Evolutionary conservation across 2,888 invertebrate species (phyloP).

Genomic region (Nemurella pictetii): DNA sequence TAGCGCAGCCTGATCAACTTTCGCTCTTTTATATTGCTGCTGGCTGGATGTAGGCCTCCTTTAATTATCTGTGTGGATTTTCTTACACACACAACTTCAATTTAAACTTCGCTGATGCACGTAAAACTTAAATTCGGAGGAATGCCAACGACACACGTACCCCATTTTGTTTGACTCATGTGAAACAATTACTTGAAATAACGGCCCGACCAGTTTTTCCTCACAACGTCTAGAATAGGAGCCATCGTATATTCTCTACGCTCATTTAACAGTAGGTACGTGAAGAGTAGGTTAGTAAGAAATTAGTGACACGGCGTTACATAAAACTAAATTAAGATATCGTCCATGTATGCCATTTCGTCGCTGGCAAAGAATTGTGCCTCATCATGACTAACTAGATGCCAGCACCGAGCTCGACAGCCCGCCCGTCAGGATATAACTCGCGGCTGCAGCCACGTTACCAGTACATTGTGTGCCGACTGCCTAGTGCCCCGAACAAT

Average conservation of each 20-base stretch:
- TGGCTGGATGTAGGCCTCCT: background rate
- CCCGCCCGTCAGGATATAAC: too few relatives aligned
- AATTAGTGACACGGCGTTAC: background rate
- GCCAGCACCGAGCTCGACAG: background rate
- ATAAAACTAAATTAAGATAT: background rate
- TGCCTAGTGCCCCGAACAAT: background rate
- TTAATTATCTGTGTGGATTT: background rate
- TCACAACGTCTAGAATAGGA: too few relatives aligned
- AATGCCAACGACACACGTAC: background rate
- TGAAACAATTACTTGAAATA: too few relatives aligned
- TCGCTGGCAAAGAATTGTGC: background rate
- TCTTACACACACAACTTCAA: background rate
- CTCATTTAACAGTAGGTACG: background rate
- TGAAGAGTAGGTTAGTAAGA: background rate
- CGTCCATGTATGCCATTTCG: background rate
- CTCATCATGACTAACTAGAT: background rate
- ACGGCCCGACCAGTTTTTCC: background rate
- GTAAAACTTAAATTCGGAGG: background rate
- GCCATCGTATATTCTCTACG: too few relatives aligned
- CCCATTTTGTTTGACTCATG: background rate
- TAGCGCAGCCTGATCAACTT: constrained; percentile 35
- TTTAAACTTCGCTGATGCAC: background rate
- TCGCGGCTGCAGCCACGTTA: too few relatives aligned
- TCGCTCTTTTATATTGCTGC: constrained; percentile 28
- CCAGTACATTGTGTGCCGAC: background rate